These are phyloP conservation scores for Shargacucullia verbasci DNA, from an alignment of 2,888 invertebrate genomes.

Conservation along the genomic window DNA sequence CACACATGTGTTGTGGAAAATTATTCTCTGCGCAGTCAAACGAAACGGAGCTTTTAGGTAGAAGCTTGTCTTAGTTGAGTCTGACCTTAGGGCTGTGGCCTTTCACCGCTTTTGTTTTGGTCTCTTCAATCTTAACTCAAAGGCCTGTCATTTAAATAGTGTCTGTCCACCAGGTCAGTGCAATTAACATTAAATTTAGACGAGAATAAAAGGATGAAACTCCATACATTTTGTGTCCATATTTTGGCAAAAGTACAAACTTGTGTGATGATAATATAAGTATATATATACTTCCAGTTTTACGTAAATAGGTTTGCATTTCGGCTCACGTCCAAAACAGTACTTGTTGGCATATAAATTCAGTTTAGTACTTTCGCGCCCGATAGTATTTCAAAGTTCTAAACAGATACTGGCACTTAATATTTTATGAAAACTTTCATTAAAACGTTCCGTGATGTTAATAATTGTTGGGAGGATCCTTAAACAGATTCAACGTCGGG, in stretches of 20 bases:
- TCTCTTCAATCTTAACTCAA: conserved; percentile 35
- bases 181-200: conserved; percentile 3
- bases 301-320: conserved; percentile 40
- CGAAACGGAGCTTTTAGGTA: conserved; percentile 13
- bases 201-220: conserved; percentile 16
- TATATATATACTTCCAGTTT: conserved; percentile 35
- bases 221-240: conserved; percentile 13
- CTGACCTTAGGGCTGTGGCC: conserved; percentile 20
- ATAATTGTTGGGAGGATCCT: not conserved
- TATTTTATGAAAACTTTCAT: not conserved
- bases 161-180: conserved; percentile 6
- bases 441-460: not conserved
- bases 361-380: conserved; percentile 8
- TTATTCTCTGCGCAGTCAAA: conserved; percentile 12
- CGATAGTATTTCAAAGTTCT: conserved; percentile 9
- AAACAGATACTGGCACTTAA: not conserved
- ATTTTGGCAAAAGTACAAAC: conserved; percentile 36
- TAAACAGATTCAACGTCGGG: conserved; percentile 3
- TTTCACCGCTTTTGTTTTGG: conserved; percentile 41
- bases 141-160: conserved; percentile 29
- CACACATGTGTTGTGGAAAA: conserved; percentile 4
- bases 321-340: conserved; percentile 51
- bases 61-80: conserved; percentile 20
- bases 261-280: conserved; percentile 26
- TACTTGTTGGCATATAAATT: conserved; percentile 37